Evolutionary conservation across 2,113 vertebrate species (phyloP).

Genomic region (Apodemus sylvaticus): DNA sequence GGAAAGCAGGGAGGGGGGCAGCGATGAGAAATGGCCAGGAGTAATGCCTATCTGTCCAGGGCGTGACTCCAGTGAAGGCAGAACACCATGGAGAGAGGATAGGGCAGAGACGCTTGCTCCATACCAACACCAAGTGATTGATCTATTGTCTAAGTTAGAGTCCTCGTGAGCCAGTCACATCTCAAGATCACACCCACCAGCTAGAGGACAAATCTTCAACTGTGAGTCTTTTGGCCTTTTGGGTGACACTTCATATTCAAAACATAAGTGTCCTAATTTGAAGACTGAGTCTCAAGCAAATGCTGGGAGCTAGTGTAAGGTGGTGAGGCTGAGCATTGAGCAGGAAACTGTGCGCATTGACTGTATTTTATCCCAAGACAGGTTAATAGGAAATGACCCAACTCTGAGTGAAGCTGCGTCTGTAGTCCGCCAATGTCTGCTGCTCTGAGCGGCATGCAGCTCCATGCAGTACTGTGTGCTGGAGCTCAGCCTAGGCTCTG

Average conservation of each 20-base stretch:
- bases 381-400: neutral
- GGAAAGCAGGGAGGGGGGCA: neutral
- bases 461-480: neutral
- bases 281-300: neutral
- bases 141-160: neutral
- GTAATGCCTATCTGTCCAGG: neutral
- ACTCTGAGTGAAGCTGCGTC: fast-evolving
- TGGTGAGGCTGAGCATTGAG: neutral
- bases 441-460: fast-evolving
- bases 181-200: neutral
- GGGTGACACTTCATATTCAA: neutral
- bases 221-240: neutral
- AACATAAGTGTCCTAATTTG: neutral
- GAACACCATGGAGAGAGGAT: neutral
- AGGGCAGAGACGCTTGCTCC: neutral
- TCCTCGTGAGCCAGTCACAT: neutral
- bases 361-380: neutral
- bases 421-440: fast-evolving
- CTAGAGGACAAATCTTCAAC: neutral
- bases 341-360: neutral
- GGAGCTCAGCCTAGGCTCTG: fast-evolving
- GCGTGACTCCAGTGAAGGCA: neutral
- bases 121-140: neutral
- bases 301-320: neutral
- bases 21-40: too few relatives aligned